These are phyloP conservation scores for Sinodicranocentrus sp. DNA, from an alignment of 2,888 invertebrate genomes.

Conservation along the genomic window DNA sequence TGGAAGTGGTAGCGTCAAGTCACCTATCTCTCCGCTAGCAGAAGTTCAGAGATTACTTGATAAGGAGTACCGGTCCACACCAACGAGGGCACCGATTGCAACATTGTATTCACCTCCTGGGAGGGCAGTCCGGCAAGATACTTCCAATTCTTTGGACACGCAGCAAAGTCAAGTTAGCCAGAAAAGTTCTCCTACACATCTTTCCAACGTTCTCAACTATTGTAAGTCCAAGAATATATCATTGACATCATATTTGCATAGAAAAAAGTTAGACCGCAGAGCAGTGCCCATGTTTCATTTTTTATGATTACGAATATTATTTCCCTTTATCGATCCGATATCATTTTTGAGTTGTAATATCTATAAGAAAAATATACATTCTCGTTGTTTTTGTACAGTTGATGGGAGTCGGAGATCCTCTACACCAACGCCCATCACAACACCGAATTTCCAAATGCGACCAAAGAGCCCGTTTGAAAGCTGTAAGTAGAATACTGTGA, in stretches of 20 bases:
- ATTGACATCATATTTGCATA: no score
- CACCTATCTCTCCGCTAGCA: constrained; percentile 48
- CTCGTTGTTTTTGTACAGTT: constrained; percentile 38
- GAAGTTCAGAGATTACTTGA: constrained; percentile 50
- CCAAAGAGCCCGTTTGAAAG: constrained; percentile 65
- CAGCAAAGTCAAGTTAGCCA: constrained; percentile 55
- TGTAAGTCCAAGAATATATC: constrained; percentile 27
- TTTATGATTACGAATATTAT: not conserved
- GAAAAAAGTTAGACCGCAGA: not conserved
- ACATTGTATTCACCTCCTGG: constrained; percentile 47
- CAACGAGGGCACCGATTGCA: constrained; percentile 33
- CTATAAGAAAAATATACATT: not conserved
- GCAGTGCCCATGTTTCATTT: not conserved
- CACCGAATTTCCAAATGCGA: constrained; percentile 47
- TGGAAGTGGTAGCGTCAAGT: constrained; percentile 57
- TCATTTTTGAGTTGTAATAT: constrained; percentile 9
- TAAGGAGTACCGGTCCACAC: constrained; percentile 48
- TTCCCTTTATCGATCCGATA: not conserved
- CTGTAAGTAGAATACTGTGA: constrained; percentile 47
- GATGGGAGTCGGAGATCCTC: constrained; percentile 63
- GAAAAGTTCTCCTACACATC: constrained; percentile 56
- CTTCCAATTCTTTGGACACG: constrained; percentile 39
- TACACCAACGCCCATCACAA: constrained; percentile 54
- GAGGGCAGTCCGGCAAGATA: constrained; percentile 59
- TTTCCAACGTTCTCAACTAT: constrained; percentile 58